These are phyloP conservation scores for Teinopalpus imperialis DNA, from an alignment of 2,888 invertebrate species.

Conservation along the genomic window DNA sequence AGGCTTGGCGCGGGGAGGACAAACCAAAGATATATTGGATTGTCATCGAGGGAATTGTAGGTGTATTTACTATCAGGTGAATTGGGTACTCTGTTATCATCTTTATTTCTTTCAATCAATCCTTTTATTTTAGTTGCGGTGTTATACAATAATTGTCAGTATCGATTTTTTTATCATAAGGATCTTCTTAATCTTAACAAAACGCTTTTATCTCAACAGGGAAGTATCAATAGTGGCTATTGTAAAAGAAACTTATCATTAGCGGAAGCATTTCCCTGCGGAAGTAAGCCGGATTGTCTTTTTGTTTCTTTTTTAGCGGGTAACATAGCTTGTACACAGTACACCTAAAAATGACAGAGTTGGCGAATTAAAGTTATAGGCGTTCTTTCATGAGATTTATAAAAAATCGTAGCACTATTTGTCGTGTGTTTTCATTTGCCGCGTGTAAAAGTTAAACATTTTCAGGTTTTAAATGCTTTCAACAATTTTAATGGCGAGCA, in stretches of 20 bases:
- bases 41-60: no score
- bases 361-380: no score
- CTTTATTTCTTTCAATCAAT: no score
- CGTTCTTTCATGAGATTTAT: background rate
- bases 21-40: no score
- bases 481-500: conserved; percentile 31
- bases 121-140: no score
- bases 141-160: background rate
- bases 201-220: conserved; percentile 13
- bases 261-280: conserved; percentile 63
- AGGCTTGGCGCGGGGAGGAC: no score
- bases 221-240: conserved; percentile 16
- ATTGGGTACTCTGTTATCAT: no score
- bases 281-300: conserved; percentile 59
- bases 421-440: background rate
- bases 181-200: background rate
- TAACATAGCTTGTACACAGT: conserved; percentile 44
- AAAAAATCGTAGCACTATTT: background rate
- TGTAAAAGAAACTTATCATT: conserved; percentile 40
- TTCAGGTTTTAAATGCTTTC: conserved; percentile 20
- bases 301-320: conserved; percentile 54
- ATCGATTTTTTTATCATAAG: conserved; percentile 2
- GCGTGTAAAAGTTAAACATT: conserved; percentile 8
- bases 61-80: no score
- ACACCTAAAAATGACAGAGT: conserved; percentile 31